These are phyloP conservation scores for Petrocephalus sullivani DNA, from an alignment of 2,797 vertebrate genomes.

Conservation along the genomic window DNA sequence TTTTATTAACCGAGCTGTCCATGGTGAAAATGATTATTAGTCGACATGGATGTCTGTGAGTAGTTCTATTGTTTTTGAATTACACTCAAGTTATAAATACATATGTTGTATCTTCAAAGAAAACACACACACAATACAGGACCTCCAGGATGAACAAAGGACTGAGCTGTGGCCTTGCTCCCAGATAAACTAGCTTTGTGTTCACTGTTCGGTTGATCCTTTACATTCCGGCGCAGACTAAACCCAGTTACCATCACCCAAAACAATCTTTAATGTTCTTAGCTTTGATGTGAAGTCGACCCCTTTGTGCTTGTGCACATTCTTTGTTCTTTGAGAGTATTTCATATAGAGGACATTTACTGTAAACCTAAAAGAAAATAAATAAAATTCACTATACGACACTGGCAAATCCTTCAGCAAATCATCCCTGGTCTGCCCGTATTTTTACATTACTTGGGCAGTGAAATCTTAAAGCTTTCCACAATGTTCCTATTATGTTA, in stretches of 20 bases:
- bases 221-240: neutral
- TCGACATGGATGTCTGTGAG: neutral
- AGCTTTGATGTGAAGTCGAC: constrained; percentile 19
- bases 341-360: constrained; percentile 22
- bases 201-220: neutral
- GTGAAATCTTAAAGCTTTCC: neutral
- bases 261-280: constrained; percentile 22
- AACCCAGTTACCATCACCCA: constrained; percentile 7
- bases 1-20: neutral
- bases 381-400: constrained; percentile 20
- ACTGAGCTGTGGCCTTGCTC: neutral
- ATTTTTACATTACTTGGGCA: neutral
- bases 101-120: constrained; percentile 3
- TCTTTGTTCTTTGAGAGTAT: neutral
- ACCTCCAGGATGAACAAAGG: constrained; percentile 12
- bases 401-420: constrained; percentile 7
- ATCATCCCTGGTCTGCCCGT: constrained; percentile 6
- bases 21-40: neutral
- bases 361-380: constrained; percentile 15
- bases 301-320: neutral
- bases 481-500: neutral
- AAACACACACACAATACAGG: constrained; percentile 10
- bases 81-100: neutral
- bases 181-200: constrained; percentile 11
- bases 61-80: constrained; percentile 1